These are phyloP conservation scores for Syngnathus acus DNA, from an alignment of 2,797 vertebrate species.

Conservation along the genomic window DNA sequence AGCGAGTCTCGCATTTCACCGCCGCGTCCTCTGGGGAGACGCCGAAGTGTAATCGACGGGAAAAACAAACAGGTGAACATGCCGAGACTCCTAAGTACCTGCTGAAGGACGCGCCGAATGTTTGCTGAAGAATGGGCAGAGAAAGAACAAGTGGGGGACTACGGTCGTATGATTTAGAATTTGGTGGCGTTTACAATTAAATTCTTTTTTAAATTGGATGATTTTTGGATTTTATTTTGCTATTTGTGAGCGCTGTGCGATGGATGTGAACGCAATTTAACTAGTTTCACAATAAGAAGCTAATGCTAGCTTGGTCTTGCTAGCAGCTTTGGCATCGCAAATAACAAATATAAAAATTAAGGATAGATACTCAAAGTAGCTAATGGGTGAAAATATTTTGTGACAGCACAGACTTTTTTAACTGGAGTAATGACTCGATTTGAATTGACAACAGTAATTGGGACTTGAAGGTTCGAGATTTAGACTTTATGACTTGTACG, in stretches of 20 bases:
- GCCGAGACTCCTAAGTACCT: slow-evolving; percentile 28
- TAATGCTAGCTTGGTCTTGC: too few relatives aligned
- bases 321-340: too few relatives aligned
- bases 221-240: too few relatives aligned
- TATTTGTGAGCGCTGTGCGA: too few relatives aligned
- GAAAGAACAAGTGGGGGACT: neutral
- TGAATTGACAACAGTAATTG: neutral
- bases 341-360: too few relatives aligned
- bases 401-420: neutral
- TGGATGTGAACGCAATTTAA: too few relatives aligned
- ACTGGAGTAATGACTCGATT: neutral
- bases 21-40: slow-evolving; percentile 30
- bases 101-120: slow-evolving; percentile 35
- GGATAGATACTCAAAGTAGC: too few relatives aligned
- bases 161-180: neutral
- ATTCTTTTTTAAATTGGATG: too few relatives aligned
- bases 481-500: neutral
- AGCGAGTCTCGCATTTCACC: slow-evolving; percentile 31
- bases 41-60: slow-evolving; percentile 24
- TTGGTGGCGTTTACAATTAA: too few relatives aligned
- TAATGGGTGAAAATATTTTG: too few relatives aligned
- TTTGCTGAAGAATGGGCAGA: neutral
- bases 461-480: neutral
- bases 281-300: too few relatives aligned
- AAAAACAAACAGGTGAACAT: slow-evolving; percentile 24